phyloP scores from a whole-genome alignment of 2,797 vertebrate genomes.

The Syngnathus rostellatus region DNA sequence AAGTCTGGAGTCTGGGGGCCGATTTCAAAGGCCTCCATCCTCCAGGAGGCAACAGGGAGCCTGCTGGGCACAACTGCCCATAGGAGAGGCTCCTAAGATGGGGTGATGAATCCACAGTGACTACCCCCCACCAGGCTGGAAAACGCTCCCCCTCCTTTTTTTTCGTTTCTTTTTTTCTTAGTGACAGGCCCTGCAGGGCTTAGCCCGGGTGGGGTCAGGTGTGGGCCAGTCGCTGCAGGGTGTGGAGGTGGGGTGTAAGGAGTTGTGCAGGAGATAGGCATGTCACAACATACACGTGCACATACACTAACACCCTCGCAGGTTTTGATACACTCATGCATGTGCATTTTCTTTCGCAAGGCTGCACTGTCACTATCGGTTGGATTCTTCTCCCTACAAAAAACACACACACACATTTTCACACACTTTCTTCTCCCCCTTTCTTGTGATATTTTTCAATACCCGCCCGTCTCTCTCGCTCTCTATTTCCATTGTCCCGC shows the following conservation, averaged over 20 bases:
- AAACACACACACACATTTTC: conserved; percentile 1
- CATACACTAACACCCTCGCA: conserved; percentile 23
- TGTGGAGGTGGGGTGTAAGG: conserved; percentile 17
- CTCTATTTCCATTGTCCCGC: conserved; percentile 41
- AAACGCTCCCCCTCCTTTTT: conserved; percentile 38
- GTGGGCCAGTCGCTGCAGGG: conserved; percentile 53
- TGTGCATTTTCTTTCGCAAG: conserved; percentile 40
- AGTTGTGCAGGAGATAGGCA: conserved; percentile 36
- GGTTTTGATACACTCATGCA: conserved; percentile 25
- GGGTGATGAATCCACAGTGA: conserved; percentile 62
- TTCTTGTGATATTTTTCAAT: conserved; percentile 29
- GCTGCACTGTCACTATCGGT: conserved; percentile 45
- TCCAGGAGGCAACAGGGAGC: conserved; percentile 39
- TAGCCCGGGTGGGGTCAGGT: conserved; percentile 60
- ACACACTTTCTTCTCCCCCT: conserved; percentile 21
- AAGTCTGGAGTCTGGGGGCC: conserved; percentile 50
- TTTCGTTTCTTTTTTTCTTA: conserved; percentile 27
- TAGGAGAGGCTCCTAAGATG: conserved; percentile 59
- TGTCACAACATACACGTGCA: conserved; percentile 42
- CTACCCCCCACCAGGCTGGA: conserved; percentile 57
- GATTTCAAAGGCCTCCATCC: conserved; percentile 58
- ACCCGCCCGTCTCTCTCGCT: conserved; percentile 31
- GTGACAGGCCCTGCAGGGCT: conserved; percentile 43
- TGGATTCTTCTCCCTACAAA: conserved; percentile 19
- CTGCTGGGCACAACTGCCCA: conserved; percentile 58